These are phyloP conservation scores for Mamestra brassicae DNA, from an alignment of 2,888 invertebrate species.

Conservation along the genomic window DNA sequence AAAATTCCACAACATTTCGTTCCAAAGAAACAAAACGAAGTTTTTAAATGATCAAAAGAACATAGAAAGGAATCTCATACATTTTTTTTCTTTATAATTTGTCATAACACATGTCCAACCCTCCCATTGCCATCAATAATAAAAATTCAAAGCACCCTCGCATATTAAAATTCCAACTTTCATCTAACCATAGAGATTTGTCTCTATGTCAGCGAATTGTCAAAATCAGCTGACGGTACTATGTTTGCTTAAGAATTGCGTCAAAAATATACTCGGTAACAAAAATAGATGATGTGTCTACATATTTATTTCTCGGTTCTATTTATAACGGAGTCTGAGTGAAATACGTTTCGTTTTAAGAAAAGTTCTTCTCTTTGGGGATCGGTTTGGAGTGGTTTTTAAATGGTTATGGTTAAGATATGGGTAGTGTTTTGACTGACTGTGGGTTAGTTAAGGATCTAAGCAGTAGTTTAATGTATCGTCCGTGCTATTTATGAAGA, in stretches of 20 bases:
- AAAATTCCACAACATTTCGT: not conserved
- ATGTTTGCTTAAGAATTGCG: constrained; percentile 69
- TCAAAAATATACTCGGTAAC: constrained; percentile 69
- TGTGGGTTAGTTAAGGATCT: not conserved
- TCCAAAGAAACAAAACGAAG: not conserved
- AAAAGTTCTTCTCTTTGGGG: constrained; percentile 23
- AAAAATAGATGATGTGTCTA: constrained; percentile 69
- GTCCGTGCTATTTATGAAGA: not conserved
- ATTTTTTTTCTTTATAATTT: not conserved
- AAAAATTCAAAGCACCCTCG: constrained; percentile 3
- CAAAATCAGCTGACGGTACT: constrained; percentile 74
- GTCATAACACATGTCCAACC: not conserved
- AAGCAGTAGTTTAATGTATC: not conserved
- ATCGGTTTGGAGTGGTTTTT: constrained; percentile 41
- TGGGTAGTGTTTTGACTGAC: not conserved
- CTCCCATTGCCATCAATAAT: constrained; percentile 31
- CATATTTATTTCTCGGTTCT: constrained; percentile 69
- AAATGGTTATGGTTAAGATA: constrained; percentile 39
- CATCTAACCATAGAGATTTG: constrained; percentile 61
- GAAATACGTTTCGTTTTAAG: constrained; percentile 46
- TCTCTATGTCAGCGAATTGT: constrained; percentile 70
- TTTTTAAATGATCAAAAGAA: constrained; percentile 5
- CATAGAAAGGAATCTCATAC: not conserved
- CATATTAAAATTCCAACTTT: constrained; percentile 58
- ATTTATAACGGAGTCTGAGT: constrained; percentile 59